phyloP scores from a whole-genome alignment of 2,797 vertebrate genomes.

The Sebastes iracundus region DNA sequence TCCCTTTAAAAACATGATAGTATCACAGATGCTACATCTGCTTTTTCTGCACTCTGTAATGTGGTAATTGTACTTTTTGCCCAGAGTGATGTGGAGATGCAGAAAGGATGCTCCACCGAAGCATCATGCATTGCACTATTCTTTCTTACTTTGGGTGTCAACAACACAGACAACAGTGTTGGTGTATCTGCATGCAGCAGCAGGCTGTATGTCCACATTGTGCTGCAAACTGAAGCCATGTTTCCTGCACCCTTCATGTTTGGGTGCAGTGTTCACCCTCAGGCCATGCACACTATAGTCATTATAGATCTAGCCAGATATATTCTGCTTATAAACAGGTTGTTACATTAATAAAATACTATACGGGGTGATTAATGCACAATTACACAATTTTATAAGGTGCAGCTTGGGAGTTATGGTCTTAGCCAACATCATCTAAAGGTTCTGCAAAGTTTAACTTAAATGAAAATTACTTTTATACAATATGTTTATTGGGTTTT shows the following conservation, averaged over 20 bases:
- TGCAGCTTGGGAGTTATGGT: background rate
- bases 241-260: conserved; percentile 42
- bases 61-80: too few relatives aligned
- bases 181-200: conserved; percentile 18
- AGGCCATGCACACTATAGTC: background rate
- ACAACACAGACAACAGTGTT: background rate
- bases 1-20: background rate
- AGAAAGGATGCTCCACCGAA: background rate
- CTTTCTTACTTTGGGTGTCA: background rate
- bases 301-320: background rate
- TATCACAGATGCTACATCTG: background rate
- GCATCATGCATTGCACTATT: too few relatives aligned
- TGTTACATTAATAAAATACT: background rate
- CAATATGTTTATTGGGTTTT: too few relatives aligned
- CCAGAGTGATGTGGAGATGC: background rate
- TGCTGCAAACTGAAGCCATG: conserved; percentile 59
- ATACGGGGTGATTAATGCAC: background rate
- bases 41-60: background rate
- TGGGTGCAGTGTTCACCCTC: conserved; percentile 15
- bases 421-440: background rate
- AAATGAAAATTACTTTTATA: background rate
- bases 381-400: background rate
- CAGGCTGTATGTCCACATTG: conserved; percentile 7
- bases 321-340: background rate
- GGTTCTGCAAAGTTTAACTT: background rate